phyloP scores from a whole-genome alignment of 2,888 invertebrate genomes.

The Plagodis dolabraria region DNA sequence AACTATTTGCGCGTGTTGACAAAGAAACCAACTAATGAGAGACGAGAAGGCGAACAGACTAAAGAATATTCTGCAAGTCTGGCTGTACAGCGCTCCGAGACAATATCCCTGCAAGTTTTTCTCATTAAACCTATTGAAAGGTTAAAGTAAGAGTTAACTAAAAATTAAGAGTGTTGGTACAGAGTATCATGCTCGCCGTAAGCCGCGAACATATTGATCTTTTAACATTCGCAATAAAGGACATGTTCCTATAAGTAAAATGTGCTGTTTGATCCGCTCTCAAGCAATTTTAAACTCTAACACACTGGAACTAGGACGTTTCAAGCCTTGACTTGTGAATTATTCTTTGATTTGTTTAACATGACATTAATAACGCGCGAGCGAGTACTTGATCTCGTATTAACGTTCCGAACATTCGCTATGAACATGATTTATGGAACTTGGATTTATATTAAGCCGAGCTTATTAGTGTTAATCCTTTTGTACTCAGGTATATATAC shows the following conservation, averaged over 20 bases:
- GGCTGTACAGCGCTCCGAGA: too few relatives aligned
- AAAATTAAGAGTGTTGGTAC: too few relatives aligned
- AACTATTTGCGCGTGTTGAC: too few relatives aligned
- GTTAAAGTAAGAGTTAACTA: too few relatives aligned
- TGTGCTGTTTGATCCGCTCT: neutral
- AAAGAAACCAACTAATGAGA: too few relatives aligned
- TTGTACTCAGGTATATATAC: neutral
- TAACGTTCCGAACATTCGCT: slow-evolving; percentile 33
- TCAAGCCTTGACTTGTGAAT: slow-evolving; percentile 10
- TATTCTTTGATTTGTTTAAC: slow-evolving; percentile 30
- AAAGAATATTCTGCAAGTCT: too few relatives aligned
- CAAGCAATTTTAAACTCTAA: slow-evolving; percentile 12
- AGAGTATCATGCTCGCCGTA: too few relatives aligned
- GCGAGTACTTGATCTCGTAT: slow-evolving; percentile 39
- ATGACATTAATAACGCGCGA: slow-evolving; percentile 39
- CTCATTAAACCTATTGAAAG: too few relatives aligned
- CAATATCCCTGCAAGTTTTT: too few relatives aligned
- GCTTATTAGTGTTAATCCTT: slow-evolving; percentile 17
- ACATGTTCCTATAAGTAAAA: slow-evolving; percentile 1
- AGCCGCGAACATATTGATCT: slow-evolving; percentile 4
- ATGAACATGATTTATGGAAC: slow-evolving; percentile 29
- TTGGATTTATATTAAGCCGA: slow-evolving; percentile 24
- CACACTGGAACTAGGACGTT: slow-evolving; percentile 1
- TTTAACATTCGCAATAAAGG: slow-evolving; percentile 1
- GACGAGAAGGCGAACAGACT: too few relatives aligned